phyloP scores from a whole-genome alignment of 2,888 invertebrate species.

The Meghimatium bilineatum region DNA sequence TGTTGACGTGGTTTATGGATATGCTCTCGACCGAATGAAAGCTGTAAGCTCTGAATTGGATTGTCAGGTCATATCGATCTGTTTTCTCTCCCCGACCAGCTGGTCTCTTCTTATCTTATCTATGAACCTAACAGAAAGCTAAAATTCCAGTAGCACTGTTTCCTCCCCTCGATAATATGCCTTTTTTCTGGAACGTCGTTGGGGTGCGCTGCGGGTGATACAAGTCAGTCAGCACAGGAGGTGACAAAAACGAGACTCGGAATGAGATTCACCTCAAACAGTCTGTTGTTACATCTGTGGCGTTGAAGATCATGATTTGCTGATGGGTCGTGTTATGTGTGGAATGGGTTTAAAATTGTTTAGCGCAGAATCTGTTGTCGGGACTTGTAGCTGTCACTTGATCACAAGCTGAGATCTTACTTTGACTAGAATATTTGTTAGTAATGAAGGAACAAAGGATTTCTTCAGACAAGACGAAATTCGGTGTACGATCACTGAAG shows the following conservation, averaged over 20 bases:
- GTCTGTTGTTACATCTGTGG: neutral
- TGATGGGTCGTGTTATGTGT: neutral
- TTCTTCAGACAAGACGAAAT: neutral
- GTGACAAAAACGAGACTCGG: neutral
- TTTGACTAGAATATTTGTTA: neutral
- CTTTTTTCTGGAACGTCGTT: neutral
- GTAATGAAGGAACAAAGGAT: neutral
- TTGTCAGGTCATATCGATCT: neutral
- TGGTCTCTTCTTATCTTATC: slow-evolving; percentile 25
- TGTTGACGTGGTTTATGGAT: too few species aligned
- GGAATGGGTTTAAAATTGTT: slow-evolving; percentile 14
- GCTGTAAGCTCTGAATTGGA: neutral
- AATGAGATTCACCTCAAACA: neutral
- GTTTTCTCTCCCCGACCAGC: slow-evolving; percentile 11
- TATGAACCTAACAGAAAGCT: slow-evolving; percentile 19
- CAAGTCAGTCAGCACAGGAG: neutral
- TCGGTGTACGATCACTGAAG: too few species aligned
- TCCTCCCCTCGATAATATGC: slow-evolving; percentile 1
- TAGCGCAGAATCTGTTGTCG: neutral
- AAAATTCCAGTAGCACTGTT: slow-evolving; percentile 9
- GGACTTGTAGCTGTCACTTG: slow-evolving; percentile 13
- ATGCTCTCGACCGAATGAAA: neutral
- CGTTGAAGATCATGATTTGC: neutral
- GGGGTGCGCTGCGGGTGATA: neutral
- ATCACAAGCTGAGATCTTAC: slow-evolving; percentile 6